These are phyloP conservation scores for Spisula subtruncata DNA, from an alignment of 2,888 invertebrate genomes.

Conservation along the genomic window DNA sequence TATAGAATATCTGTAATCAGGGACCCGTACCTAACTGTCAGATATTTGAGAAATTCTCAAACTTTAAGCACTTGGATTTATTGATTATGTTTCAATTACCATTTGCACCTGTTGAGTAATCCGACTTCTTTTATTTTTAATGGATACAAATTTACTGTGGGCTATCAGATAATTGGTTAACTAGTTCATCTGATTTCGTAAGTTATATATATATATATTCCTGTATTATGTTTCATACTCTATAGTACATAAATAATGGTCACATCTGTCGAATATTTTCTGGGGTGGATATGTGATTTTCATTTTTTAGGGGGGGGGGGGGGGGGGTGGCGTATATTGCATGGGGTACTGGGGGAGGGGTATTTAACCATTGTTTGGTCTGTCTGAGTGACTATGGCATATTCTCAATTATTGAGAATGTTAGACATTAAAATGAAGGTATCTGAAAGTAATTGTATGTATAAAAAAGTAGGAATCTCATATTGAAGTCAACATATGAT, in stretches of 20 bases:
- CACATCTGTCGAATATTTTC: background rate
- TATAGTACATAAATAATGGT: background rate
- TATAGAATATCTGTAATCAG: background rate
- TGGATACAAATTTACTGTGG: background rate
- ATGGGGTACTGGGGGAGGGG: no score
- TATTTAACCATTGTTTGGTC: no score
- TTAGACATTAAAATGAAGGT: no score
- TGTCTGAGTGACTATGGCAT: no score
- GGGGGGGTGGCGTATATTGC: no score
- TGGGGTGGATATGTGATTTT: no score
- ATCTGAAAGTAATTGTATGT: no score
- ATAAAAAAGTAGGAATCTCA: no score
- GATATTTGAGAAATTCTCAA: constrained; percentile 15
- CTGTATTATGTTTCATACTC: background rate
- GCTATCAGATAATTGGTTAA: constrained; percentile 5
- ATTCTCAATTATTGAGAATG: no score
- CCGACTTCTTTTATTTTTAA: constrained; percentile 21
- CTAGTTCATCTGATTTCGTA: constrained; percentile 5
- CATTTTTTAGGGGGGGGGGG: no score
- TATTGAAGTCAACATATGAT: no score
- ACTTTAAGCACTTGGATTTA: constrained; percentile 24
- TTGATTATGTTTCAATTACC: constrained; percentile 12
- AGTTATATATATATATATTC: background rate
- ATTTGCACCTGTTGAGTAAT: constrained; percentile 16
- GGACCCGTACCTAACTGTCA: background rate